A percentile compares a stretch with the other conserved stretches of the same genome.
Evolutionary conservation across 2,113 vertebrate genomes (phyloP).

Genomic region (Rana temporaria): DNA sequence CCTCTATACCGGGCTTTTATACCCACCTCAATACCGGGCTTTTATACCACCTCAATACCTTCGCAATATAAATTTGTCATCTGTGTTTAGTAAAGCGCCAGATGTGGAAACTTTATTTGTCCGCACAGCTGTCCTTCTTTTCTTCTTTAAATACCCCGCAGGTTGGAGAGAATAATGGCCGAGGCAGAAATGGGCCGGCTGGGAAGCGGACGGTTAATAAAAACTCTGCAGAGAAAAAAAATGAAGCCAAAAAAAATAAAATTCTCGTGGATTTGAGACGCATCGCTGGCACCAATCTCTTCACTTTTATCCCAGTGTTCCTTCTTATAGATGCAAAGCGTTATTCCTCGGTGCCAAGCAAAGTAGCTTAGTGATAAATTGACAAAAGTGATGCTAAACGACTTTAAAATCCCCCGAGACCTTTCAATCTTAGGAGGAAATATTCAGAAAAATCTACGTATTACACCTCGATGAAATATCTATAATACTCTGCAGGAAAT

Average conservation of each 20-base stretch:
- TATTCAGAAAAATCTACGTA: not conserved
- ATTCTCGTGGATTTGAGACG: slow-evolving; percentile 10
- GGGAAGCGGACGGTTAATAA: not conserved
- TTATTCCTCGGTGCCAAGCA: slow-evolving; percentile 23
- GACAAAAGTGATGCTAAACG: slow-evolving; percentile 30
- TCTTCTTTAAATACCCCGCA: too few species aligned
- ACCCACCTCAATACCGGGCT: too few species aligned
- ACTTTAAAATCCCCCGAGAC: slow-evolving; percentile 6
- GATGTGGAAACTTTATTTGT: too few species aligned
- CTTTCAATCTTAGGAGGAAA: not conserved
- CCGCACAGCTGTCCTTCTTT: too few species aligned
- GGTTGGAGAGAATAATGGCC: too few species aligned
- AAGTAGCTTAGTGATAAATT: slow-evolving; percentile 22
- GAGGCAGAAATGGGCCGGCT: not conserved
- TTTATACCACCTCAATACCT: too few species aligned
- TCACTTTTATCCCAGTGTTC: not conserved
- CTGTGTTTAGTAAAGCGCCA: too few species aligned
- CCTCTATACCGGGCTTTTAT: too few species aligned
- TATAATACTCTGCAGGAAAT: not conserved
- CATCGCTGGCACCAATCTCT: not conserved
- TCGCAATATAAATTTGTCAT: too few species aligned
- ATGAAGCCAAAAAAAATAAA: slow-evolving; percentile 3
- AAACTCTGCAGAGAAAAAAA: not conserved
- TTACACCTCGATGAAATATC: not conserved
- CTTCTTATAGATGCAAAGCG: slow-evolving; percentile 11